These are phyloP conservation scores for Drosophila orosa DNA, from an alignment of 1,140 invertebrate genomes.

Conservation along the genomic window DNA sequence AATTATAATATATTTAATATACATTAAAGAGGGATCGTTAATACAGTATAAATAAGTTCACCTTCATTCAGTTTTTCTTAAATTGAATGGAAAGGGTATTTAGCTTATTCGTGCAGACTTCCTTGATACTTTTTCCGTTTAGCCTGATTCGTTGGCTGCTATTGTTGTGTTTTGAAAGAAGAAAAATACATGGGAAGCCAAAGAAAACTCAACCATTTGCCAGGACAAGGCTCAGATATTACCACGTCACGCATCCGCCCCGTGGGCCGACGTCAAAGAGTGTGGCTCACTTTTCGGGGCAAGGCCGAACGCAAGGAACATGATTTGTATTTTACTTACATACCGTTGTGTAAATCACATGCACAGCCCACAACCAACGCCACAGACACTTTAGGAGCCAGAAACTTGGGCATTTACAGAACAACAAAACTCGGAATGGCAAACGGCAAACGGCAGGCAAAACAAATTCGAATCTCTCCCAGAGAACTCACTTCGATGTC, in stretches of 20 bases:
- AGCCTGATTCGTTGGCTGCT: constrained; percentile 32
- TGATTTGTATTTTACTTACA: constrained; percentile 55
- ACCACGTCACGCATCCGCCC: constrained; percentile 42
- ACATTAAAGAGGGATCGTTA: neutral
- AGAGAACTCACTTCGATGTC: constrained; percentile 41
- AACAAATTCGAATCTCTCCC: constrained; percentile 47
- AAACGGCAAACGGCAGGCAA: constrained; percentile 26
- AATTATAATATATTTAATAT: neutral
- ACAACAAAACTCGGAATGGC: constrained; percentile 23
- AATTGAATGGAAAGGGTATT: constrained; percentile 3
- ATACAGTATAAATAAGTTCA: neutral
- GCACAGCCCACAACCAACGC: constrained; percentile 21
- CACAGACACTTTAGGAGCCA: constrained; percentile 34
- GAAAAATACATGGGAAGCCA: constrained; percentile 19
- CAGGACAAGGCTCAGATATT: constrained; percentile 33
- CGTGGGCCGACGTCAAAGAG: constrained; percentile 20
- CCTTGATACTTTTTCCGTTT: constrained; percentile 9
- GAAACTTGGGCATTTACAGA: constrained; percentile 48
- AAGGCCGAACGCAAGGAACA: constrained; percentile 37
- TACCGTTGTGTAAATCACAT: constrained; percentile 50
- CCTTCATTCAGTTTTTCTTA: too few species aligned
- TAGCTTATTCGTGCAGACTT: neutral
- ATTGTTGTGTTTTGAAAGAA: constrained; percentile 32
- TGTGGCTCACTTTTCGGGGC: constrained; percentile 41
- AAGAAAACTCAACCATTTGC: constrained; percentile 32